A percentile compares a stretch with the other conserved stretches of the same genome.
phyloP scores from a whole-genome alignment of 2,113 vertebrate genomes.

The Lagenorhynchus albirostris region DNA sequence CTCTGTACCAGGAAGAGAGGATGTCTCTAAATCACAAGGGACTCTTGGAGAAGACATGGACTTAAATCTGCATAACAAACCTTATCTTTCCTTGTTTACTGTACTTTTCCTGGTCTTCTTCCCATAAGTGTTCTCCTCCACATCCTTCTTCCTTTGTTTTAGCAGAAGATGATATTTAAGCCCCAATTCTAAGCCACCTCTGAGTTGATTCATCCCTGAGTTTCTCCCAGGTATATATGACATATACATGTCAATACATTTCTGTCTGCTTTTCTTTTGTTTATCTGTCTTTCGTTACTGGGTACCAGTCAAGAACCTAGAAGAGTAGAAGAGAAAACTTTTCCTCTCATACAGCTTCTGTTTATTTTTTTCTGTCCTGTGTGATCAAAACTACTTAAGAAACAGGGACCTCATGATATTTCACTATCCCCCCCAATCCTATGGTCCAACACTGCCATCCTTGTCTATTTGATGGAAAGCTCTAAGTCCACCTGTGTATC shows the following conservation, averaged over 20 bases:
- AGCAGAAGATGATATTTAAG: background rate
- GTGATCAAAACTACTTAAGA: background rate
- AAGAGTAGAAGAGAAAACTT: background rate
- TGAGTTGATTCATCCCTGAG: background rate
- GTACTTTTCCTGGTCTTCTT: background rate
- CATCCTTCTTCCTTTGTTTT: background rate
- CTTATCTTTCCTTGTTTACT: no score
- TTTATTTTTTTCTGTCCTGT: background rate
- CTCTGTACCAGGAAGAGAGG: background rate
- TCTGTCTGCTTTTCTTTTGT: background rate
- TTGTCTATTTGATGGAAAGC: background rate
- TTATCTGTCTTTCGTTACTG: background rate
- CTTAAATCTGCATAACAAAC: no score
- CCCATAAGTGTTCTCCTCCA: background rate
- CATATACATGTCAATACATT: background rate
- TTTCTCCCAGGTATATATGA: background rate
- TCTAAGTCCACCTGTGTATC: background rate
- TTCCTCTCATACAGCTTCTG: background rate
- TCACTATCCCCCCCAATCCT: background rate
- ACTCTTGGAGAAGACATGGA: background rate
- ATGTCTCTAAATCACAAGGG: background rate
- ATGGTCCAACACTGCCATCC: no score
- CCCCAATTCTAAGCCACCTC: background rate
- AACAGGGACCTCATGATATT: background rate
- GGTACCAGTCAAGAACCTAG: background rate